phyloP scores from a whole-genome alignment of 35 echinoderm and acorn worm genomes.

The Chiridota heheva region DNA sequence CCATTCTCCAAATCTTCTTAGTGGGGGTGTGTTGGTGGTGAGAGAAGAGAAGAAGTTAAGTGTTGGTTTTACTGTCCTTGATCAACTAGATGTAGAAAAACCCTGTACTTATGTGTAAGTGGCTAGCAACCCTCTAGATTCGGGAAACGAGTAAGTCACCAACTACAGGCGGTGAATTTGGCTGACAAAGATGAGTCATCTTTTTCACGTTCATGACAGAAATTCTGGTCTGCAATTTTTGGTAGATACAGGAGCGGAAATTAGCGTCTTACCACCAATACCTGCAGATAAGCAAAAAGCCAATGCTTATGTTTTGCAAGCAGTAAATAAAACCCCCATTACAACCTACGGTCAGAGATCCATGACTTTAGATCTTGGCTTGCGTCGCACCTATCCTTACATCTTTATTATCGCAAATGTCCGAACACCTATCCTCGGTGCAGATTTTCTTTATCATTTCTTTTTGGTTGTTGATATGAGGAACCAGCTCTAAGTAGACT shows the following conservation, averaged over 20 bases:
- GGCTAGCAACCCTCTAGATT: too few species aligned
- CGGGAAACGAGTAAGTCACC: slow-evolving; percentile 28
- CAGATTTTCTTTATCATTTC: slow-evolving; percentile 50
- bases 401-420: slow-evolving; percentile 56
- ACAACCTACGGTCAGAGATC: neutral
- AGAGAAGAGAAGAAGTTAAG: too few species aligned
- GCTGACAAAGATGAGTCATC: slow-evolving; percentile 11
- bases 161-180: neutral
- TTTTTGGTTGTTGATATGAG: slow-evolving; percentile 39
- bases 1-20: too few species aligned
- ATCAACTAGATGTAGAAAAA: too few species aligned
- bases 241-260: slow-evolving; percentile 20
- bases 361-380: slow-evolving; percentile 10
- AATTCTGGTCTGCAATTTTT: slow-evolving; percentile 1
- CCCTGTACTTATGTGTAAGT: too few species aligned
- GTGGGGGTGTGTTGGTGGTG: too few species aligned
- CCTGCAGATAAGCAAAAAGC: neutral
- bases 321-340: neutral
- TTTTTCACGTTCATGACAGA: slow-evolving; percentile 20
- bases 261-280: slow-evolving; percentile 16
- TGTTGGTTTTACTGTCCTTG: too few species aligned
- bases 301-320: neutral
- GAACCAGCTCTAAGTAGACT: too few species aligned
- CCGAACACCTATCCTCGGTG: slow-evolving; percentile 31
- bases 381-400: neutral